Base-by-base conservation (phyloP, 1,140 invertebrate species). In the Zaprionus davidi region DNA sequence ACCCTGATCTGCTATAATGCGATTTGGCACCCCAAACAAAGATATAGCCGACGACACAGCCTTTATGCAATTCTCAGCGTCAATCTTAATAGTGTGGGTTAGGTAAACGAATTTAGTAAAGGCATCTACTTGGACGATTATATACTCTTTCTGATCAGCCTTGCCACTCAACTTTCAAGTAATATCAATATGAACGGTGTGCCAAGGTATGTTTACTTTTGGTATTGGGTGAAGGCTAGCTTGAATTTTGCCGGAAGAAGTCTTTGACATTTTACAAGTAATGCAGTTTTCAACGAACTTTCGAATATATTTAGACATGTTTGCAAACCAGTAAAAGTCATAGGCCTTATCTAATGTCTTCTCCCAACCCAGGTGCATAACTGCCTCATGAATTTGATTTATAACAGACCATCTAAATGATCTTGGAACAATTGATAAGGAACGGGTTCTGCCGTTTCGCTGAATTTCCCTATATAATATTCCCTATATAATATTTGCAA, bases 331-430 rank as follows among this genome's bases (percentile, higher is more conserved):
- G 28, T 62, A 62, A 56, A 51, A 38, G 5, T 62, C 69, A 49
- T 67, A 62, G n/a, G 46, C 70, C 5, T 66, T 72, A 51, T 66
- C 34, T 46, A 60, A 22, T 2, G 60, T 71, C 28, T 65, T 76
- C 46, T 67, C 34, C 57, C 63, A 67, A 7, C 41, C 63, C 22
- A 68, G 34, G 22, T 74, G 55, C 64, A 78, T 74, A 11, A 74
- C 20, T 11, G 38, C 28, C 17, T 73, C 57, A 28, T 65, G 59
- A 12, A 74, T 26, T 11, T 38, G 59, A 11, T 74, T 74, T 34
- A 75, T 65, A 5, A 78, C 59, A 5, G 71, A 70, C 71, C 66
- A 74, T 41, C 36, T 70, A 22, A 70, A 65, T 20, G 38, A n/a
- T 22, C 24, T 36, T 13, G 63, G 57, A 28, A 76, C 51, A 24